Evolutionary conservation across 1,140 invertebrate species (phyloP), one percentile per base, ranked within the genome.

Genomic region (Harpegnathos saltator): DNA sequence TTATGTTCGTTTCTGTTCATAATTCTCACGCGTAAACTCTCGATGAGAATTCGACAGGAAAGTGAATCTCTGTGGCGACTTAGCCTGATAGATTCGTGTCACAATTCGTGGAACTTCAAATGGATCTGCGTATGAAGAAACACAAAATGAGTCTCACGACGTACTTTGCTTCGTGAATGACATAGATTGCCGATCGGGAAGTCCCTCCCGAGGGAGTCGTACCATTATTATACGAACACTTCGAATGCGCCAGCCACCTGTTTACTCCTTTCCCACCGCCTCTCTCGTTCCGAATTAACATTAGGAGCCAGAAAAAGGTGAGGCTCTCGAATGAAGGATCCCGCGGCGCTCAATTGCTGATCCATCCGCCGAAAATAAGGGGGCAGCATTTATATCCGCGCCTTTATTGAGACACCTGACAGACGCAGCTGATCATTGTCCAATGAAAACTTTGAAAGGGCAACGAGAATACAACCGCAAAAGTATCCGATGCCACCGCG

Each of bases 361-460:
- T 84, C 48, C 69, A n/a, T 81, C 50, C 65, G 58, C 12, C 58
- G 75, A 74, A 87, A 87, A 75, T 84, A 72, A 73, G 58, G 29
- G 68, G 48, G 56, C 26, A 58, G 74, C 58, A 56, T 87, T 75
- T 75, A 58, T 87, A 81, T 87, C 85, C 73, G 86, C 33, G 85
- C 75, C 62, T 87, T 87, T 82, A 50, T 65, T 65, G 68, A 68
- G 86, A 87, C 86, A 88, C 86, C 85, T 88, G 86, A 87, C 85
- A 84, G 74, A 74, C 86, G 75, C 86, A 88, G 86, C 82, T 88
- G 86, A 88, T 87, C 85, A 63, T 52, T 84, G 81, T 81, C 63
- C 83, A 86, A 87, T 84, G 84, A 81, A 84, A 87, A 66, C 26
- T 24, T 50, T 66, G 83, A 84, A 84, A 84, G 29, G 7, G 52